Base-by-base conservation (phyloP, 2,888 invertebrate species). In the Ectropis crepuscularia region DNA sequence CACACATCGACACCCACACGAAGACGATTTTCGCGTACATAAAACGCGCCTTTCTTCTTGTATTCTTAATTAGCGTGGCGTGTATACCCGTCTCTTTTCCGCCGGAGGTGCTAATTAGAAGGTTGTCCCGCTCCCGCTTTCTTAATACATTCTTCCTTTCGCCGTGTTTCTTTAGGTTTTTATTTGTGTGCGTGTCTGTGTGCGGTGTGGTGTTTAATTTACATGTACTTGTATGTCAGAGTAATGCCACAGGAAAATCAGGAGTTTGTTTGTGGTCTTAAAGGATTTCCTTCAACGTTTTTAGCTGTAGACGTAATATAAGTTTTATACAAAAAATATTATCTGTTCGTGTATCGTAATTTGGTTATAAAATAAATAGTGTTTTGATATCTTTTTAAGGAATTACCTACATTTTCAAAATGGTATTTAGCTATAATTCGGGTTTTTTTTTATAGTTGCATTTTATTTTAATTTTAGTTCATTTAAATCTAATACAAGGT, bases 11-110 rank as follows among this genome's bases (percentile, higher is more conserved):
- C 74, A 83, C 53, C 83, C 83, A 87, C 88, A 77, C 77, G 79
- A 71, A 74, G 85, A 68, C 67, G 65, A 61, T 67, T 65, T 92
- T 90, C 91, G 76, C 71, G 92, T 89, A 91, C 87, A 89, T 92
- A 90, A 89, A 89, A 91, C 86, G 87, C 88, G 94, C 89, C 89
- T 94, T 94, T 94, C 94, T 95, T 94, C 94, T 93, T 89, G 94
- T 94, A 94, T 95, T 94, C 94, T 94, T 95, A 95, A 95, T 95
- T 95, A 95, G 94, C 94, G 94, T 94, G 92, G 86, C 89, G 88
- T 81, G 68, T 84, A 66, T 69, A 58, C 45, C 81, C 68, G 81
- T 92, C 93, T 81, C 87, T 85, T 83, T 94, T 90, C 72, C 82
- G 74, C 92, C 49, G 68, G 74, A 72, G 76, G 86, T 86, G 89